phyloP scores from a whole-genome alignment of 2,888 invertebrate species.

The Tuta absoluta region DNA sequence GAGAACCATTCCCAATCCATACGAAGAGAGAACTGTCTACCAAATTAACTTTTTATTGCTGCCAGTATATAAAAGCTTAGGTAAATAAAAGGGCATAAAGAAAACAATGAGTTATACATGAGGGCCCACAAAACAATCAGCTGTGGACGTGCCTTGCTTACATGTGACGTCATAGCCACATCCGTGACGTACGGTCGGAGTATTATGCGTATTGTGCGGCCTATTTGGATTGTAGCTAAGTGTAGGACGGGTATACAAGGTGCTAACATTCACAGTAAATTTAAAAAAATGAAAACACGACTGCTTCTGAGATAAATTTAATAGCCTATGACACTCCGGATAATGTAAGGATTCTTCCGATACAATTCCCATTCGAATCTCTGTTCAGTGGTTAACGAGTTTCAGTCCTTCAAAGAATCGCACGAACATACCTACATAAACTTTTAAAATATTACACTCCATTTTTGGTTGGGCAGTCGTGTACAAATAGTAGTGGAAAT shows the following conservation, averaged over 20 bases:
- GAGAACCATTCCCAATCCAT: not conserved
- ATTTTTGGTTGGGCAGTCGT: too few relatives aligned
- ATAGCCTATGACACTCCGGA: too few relatives aligned
- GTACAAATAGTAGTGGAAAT: too few relatives aligned
- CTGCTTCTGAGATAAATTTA: too few relatives aligned
- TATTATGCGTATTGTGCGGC: constrained; percentile 8
- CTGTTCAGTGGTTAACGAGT: too few relatives aligned
- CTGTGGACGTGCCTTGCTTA: constrained; percentile 46
- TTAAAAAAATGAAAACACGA: too few relatives aligned
- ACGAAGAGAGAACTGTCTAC: not conserved
- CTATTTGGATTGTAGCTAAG: not conserved
- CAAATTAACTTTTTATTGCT: constrained; percentile 13
- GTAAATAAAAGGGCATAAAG: constrained; percentile 35
- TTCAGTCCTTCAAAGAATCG: too few relatives aligned
- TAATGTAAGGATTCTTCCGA: too few relatives aligned
- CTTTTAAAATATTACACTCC: too few relatives aligned
- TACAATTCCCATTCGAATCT: too few relatives aligned
- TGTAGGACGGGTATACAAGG: not conserved
- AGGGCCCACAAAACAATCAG: constrained; percentile 57
- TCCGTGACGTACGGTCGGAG: constrained; percentile 10
- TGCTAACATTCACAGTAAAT: not conserved
- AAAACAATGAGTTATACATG: constrained; percentile 51
- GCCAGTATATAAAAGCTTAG: constrained; percentile 19
- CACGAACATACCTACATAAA: too few relatives aligned
- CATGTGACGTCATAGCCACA: constrained; percentile 26